Evolutionary conservation across 2,113 vertebrate species (phyloP), one percentile per base, ranked within the genome.

Genomic region (Callospermophilus lateralis): DNA sequence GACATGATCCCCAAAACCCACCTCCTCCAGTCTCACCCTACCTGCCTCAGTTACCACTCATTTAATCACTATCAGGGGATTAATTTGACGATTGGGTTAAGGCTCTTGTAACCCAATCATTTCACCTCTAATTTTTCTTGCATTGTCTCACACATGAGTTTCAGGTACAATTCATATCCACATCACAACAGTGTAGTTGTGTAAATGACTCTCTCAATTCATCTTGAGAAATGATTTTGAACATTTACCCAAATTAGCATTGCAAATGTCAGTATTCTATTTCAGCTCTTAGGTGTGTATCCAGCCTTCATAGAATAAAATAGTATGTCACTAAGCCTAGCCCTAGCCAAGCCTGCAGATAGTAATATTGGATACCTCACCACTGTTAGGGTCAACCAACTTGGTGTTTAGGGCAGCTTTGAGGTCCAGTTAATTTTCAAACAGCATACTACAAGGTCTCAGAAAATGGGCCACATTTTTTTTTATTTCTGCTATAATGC

Each of bases 331-430:
- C 9, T 51, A 72, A 42, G 26, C 19, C 22, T 19, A 48, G 8
- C 10, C 26, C 6, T 20, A n/a, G 6, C 1, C 39, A 22, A 55
- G 4, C 15, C 12, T 78, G 0, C 28, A 42, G 32, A 58, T 0
- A 7, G 26, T 45, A 37, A 77, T 12, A 4, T 17, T 42, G 7
- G 17, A 6, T 17, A 20, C 28, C 37, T 34, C 15, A 51, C 1
- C 10, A 26, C 58, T 55, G 0, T 83, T 39, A 34, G 32, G 15
- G 17, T 94, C 58, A 68, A 34, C 39, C 39, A 81, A n/a, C 15
- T 9, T 68, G 26, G 4, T 4, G 4, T 53, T 61, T 67, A 79
- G n/a, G 67, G 45, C 22, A 37, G 16, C n/a, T 84, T 70, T 93
- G 32, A 74, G 10, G 26, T 5, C 9, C 17, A 74, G 28, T 32